These are phyloP conservation scores for Protosalanx chinensis DNA, from an alignment of 2,797 vertebrate genomes.

Conservation along the genomic window DNA sequence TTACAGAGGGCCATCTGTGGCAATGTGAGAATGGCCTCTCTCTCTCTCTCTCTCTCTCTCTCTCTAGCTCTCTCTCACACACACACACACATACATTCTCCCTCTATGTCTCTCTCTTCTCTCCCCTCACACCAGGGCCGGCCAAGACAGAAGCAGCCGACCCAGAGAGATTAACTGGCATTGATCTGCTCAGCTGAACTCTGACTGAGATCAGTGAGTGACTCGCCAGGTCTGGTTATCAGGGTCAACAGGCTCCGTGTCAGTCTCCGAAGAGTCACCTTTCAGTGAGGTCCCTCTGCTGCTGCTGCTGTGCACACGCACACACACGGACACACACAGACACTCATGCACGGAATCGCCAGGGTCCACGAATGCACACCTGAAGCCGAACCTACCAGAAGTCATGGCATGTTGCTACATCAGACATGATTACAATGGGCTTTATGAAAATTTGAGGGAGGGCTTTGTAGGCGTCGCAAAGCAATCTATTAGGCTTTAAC, in stretches of 20 bases:
- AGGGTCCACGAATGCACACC: no score
- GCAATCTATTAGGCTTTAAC: no score
- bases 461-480: no score
- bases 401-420: no score
- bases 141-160: conserved; percentile 77
- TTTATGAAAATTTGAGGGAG: no score
- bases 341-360: no score
- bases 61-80: no score
- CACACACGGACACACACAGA: no score
- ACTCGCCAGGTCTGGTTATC: conserved; percentile 31
- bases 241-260: conserved; percentile 70
- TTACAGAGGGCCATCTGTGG: conserved; percentile 85
- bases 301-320: no score
- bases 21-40: conserved; percentile 63
- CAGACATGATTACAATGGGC: no score
- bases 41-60: no score
- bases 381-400: no score
- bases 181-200: conserved; percentile 84
- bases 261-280: conserved; percentile 59
- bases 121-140: conserved; percentile 76
- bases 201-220: conserved; percentile 67
- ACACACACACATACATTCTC: background rate
- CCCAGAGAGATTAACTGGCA: conserved; percentile 83
- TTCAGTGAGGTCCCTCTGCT: conserved; percentile 11
- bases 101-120: conserved; percentile 26